Evolutionary conservation across 2,888 invertebrate species (phyloP).

Genomic region (Tridacna crocea): DNA sequence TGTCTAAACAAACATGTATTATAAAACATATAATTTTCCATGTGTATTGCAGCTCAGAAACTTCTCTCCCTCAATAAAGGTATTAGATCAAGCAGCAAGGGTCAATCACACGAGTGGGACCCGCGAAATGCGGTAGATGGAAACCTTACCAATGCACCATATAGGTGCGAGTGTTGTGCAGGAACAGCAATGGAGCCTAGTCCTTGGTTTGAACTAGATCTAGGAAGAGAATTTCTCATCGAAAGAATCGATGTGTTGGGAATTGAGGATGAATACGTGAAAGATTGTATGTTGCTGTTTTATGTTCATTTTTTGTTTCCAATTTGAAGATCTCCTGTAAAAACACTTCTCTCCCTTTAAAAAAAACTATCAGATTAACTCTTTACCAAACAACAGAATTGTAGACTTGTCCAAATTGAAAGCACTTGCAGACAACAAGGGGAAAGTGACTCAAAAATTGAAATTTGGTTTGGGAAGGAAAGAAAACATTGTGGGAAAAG

Average conservation of each 20-base stretch:
- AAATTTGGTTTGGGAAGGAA: too few species aligned
- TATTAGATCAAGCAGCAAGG: background rate
- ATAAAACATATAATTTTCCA: too few species aligned
- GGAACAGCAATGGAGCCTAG: background rate
- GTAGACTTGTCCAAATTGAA: too few species aligned
- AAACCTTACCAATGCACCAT: background rate
- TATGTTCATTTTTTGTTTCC: too few species aligned
- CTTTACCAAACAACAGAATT: too few species aligned
- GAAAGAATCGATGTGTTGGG: background rate
- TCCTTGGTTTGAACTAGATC: background rate
- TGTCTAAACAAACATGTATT: background rate
- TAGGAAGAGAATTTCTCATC: background rate
- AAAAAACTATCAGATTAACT: background rate
- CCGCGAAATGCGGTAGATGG: slow-evolving; percentile 3
- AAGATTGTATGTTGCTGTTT: background rate
- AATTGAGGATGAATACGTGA: background rate
- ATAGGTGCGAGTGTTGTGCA: background rate
- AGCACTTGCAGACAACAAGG: too few species aligned
- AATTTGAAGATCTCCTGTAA: too few species aligned
- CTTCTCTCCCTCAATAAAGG: background rate
- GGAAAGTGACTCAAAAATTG: too few species aligned
- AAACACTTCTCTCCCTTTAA: background rate
- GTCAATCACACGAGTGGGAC: background rate
- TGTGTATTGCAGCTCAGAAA: background rate
- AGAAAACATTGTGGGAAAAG: too few species aligned